Base-by-base conservation (phyloP, 2,888 invertebrate genomes). In the Spatulosminthurus flaviceps region DNA sequence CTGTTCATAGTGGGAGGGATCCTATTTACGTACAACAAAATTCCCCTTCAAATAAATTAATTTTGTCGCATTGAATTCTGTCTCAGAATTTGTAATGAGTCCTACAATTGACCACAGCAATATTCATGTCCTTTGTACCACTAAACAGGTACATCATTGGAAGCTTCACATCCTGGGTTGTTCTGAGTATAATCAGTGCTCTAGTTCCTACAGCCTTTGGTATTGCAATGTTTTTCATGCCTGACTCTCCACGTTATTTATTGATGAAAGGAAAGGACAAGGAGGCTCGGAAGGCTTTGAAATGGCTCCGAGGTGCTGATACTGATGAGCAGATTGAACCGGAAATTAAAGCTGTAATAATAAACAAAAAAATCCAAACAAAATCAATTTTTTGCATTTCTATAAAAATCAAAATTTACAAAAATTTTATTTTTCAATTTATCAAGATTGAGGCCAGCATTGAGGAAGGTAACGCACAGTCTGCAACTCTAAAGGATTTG, bases 301-400 rank as follows among this genome's bases (percentile, higher is more conserved):
- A 42, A 42, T 41, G 70, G 41, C 22, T 71, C 9, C 41, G 70
- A 71, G 70, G 70, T n/a, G 70, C 70, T n/a, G 19, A 90, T 19
- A 87, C 89, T 0, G 91, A 90, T 0, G 91, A 94, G 0, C 90
- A 92, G 80, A 89, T 90, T 9, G 93, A 94, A 86, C 89, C 92
- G 61, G 88, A 90, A 78, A 51, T 51, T 51, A 51, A 51, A 51
- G 51, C 51, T 16, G 51, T 51, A 51, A 51, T 51, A 9, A 9
- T 41, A 9, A 9, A 41, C 7, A 41, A 9, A 9, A 9, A 9
- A 9, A 13, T 9, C 41, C 41, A 9, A 41, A 41, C 7, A 41
- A 41, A 13, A 9, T 41, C 41, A 41, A 13, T 41, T 22, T 13
- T 66, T 21, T 66, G 26, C 21, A 13, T 7, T 22, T 26, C 22